phyloP scores from a whole-genome alignment of 2,113 vertebrate species.

The Rhinopomastus cyanomelas region DNA sequence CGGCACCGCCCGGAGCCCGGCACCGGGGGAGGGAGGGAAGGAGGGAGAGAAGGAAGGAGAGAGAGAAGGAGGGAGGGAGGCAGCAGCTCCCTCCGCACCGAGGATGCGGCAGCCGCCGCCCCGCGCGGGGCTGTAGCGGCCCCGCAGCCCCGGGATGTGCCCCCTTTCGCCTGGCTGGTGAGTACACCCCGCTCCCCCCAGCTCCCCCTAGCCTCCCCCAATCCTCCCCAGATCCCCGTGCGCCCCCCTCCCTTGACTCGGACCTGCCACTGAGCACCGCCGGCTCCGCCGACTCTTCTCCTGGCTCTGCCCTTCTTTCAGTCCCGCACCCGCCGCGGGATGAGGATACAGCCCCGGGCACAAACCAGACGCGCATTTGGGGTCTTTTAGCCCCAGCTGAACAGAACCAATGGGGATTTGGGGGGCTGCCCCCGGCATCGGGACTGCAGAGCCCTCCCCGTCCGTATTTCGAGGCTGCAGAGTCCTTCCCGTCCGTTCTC shows the following conservation, averaged over 20 bases:
- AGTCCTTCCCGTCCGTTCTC: background rate
- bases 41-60: no score
- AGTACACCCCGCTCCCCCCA: no score
- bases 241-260: no score
- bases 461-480: background rate
- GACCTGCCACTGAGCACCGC: background rate
- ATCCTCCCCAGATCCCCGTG: background rate
- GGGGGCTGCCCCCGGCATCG: background rate
- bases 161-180: slow-evolving; percentile 24
- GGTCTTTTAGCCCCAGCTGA: background rate
- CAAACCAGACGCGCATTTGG: slow-evolving; percentile 38
- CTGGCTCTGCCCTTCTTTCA: background rate
- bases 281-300: background rate
- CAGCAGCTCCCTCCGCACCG: background rate
- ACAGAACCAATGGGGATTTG: background rate
- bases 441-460: background rate
- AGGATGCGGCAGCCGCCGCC: slow-evolving; percentile 48
- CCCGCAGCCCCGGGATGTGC: slow-evolving; percentile 37
- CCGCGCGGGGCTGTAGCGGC: slow-evolving; percentile 19
- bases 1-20: slow-evolving; percentile 52
- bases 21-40: background rate
- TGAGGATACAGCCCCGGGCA: slow-evolving; percentile 16
- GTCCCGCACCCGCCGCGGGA: background rate
- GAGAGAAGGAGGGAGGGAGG: background rate
- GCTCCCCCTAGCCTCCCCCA: background rate